These are phyloP conservation scores for Nasonia giraulti DNA, from an alignment of 1,140 invertebrate species.

Conservation along the genomic window DNA sequence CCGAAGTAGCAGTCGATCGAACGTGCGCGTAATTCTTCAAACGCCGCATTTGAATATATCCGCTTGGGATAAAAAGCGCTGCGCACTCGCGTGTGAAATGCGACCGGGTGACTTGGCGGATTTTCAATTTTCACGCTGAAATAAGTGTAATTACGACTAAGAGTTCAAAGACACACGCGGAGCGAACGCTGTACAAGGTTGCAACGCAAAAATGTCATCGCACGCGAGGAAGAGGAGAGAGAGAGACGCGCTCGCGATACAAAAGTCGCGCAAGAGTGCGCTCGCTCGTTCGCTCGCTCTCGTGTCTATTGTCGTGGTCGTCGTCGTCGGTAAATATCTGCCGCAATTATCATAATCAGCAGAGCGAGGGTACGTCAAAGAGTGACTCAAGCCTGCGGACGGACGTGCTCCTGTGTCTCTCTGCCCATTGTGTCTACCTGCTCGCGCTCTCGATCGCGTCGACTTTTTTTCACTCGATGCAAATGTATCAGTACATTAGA, in stretches of 20 bases:
- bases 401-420: background rate
- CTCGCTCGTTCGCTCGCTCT: background rate
- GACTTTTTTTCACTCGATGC: background rate
- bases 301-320: background rate
- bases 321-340: conserved; percentile 9
- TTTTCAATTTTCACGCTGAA: background rate
- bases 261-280: background rate
- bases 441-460: too few species aligned
- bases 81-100: background rate
- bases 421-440: background rate
- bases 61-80: background rate
- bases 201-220: background rate
- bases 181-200: too few species aligned
- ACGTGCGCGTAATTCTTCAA: background rate
- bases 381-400: background rate
- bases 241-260: background rate
- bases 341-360: conserved; percentile 13
- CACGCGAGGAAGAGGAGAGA: background rate
- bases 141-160: background rate
- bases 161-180: too few species aligned
- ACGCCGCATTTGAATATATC: background rate
- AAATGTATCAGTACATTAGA: too few species aligned
- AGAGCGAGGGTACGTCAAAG: background rate
- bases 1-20: background rate
- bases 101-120: background rate